Base-by-base conservation (phyloP, 64 coral and sea anemone species). In the Montipora cactus region DNA sequence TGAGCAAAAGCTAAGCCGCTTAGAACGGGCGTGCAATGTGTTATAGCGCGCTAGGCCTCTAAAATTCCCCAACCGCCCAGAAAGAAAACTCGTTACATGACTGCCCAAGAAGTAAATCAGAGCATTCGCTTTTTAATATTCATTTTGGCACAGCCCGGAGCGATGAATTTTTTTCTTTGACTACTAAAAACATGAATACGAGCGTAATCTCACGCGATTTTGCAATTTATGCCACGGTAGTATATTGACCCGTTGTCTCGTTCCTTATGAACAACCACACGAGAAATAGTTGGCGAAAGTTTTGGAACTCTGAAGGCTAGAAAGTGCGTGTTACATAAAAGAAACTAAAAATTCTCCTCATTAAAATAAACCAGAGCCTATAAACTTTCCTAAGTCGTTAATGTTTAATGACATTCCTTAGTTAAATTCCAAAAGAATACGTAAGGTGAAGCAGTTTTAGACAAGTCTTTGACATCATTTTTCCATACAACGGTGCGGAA, bases 281-380 rank as follows among this genome's bases (percentile, higher is more conserved):
- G 79, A 70, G 51, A 81, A 77, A 79, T 90, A 61, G 14, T 8
- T 16, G 20, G 46, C 82, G 66, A 86, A 80, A 90, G 47, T 59
- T 91, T 81, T 25, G 74, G 77, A 96, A 85, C 73, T 90, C 79
- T 87, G 75, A 67, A 68, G 66, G 93, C 67, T 20, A 81, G 19
- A 86, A 86, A 81, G 75, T 89, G 81, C 86, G 77, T 90, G 93
- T 90, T 92, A 92, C 87, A 95, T 87, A 81, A 92, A 92, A 87
- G 75, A 95, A 92, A 87, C 82, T 79, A 92, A 92, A 92, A 93
- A 88, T 87, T 87, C 90, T 78, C 79, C 96, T 98, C 96, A 95
- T 95, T 90, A 98, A 94, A 91, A 92, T 83, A 95, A 98, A 98
- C 93, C 89, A 95, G 77, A 91, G 88, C 84, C 75, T 95, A 95